Evolutionary conservation across 2,888 invertebrate species (phyloP).

Genomic region (Ectobius pallidus): DNA sequence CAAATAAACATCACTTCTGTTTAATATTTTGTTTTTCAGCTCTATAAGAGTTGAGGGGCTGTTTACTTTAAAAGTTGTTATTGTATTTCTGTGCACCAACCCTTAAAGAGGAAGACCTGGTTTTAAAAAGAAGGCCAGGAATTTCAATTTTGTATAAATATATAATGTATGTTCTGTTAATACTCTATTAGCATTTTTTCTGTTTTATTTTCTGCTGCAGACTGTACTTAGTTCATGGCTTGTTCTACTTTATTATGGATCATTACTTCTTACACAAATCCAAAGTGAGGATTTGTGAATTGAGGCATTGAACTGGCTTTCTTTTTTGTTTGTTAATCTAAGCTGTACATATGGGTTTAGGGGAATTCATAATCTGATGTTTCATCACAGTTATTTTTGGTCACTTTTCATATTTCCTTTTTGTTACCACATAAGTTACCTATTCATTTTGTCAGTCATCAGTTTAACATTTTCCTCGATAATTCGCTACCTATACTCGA

Average conservation of each 20-base stretch:
- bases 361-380: not conserved
- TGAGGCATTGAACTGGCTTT: no score
- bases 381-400: not conserved
- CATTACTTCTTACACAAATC: not conserved
- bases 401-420: no score
- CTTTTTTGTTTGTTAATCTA: not conserved
- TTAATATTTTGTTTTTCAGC: slow-evolving; percentile 5
- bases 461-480: no score
- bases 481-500: no score
- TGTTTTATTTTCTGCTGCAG: not conserved
- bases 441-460: no score
- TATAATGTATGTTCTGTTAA: not conserved
- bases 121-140: not conserved
- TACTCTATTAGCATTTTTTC: no score
- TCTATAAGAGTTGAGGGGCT: slow-evolving; percentile 22
- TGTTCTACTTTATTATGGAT: not conserved
- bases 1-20: slow-evolving; percentile 36
- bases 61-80: slow-evolving; percentile 17
- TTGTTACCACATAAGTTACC: no score
- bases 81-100: not conserved
- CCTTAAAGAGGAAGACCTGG: not conserved
- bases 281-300: not conserved
- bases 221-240: slow-evolving; percentile 8
- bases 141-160: not conserved
- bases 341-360: not conserved